Percentiles rank a stretch among this genome's conserved stretches.
Evolutionary conservation across 2,888 invertebrate species (phyloP).

Genomic region (Melipona beecheii): DNA sequence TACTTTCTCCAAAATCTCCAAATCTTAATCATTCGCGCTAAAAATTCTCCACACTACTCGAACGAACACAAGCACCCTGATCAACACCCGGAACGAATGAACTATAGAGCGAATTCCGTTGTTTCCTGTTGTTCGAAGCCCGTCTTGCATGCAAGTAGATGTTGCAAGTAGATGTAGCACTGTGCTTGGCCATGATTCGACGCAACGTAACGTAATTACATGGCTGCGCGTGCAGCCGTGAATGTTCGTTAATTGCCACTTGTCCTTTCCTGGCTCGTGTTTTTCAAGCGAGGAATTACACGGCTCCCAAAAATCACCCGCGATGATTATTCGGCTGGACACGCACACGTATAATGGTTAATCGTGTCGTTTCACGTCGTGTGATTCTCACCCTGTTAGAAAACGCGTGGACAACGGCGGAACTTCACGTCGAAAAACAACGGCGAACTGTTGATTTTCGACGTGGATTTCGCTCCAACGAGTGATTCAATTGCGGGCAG

Average conservation of each 20-base stretch:
- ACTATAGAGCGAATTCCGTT: not conserved
- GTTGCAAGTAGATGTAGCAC: not conserved
- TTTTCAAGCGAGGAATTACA: not conserved
- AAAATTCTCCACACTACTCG: not conserved
- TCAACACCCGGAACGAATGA: not conserved
- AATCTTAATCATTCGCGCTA: too few species aligned
- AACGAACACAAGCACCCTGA: not conserved
- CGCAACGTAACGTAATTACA: constrained; percentile 14
- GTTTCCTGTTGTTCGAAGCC: not conserved
- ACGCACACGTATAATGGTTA: not conserved
- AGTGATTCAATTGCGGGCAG: not conserved
- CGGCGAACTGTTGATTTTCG: not conserved
- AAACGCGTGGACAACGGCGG: not conserved
- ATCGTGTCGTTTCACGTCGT: not conserved
- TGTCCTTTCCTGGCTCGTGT: not conserved
- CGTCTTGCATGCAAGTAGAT: constrained; percentile 1
- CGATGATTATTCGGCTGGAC: not conserved
- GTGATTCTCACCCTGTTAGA: not conserved
- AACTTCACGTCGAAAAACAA: not conserved
- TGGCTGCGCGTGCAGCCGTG: not conserved
- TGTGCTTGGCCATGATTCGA: not conserved
- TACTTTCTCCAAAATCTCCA: too few species aligned
- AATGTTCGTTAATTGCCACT: constrained; percentile 21
- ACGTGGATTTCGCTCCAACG: not conserved
- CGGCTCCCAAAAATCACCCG: not conserved